These are phyloP conservation scores for Nibea coibor DNA, from an alignment of 2,113 vertebrate genomes.

Conservation along the genomic window DNA sequence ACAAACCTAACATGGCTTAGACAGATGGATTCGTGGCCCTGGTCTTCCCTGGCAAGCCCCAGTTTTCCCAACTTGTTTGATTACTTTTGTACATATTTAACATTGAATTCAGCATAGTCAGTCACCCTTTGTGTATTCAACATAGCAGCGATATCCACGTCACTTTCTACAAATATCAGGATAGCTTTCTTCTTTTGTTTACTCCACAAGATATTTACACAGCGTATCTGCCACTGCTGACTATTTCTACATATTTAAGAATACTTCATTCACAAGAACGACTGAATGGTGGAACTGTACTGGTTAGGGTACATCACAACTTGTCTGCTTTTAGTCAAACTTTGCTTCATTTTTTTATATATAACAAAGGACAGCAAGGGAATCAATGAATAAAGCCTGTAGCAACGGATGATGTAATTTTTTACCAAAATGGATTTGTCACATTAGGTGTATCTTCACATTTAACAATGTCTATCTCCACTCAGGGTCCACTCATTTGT, in stretches of 20 bases:
- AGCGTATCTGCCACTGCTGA: constrained; percentile 36
- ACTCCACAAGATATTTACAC: constrained; percentile 61
- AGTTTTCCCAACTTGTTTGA: constrained; percentile 6
- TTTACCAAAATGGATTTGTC: not conserved
- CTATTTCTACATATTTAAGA: constrained; percentile 33
- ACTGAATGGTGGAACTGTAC: constrained; percentile 19
- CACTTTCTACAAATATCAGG: constrained; percentile 47
- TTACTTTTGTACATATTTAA: constrained; percentile 36
- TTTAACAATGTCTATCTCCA: not conserved
- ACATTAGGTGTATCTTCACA: not conserved
- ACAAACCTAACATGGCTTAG: not conserved
- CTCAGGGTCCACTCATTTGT: not conserved
- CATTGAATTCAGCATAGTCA: constrained; percentile 46
- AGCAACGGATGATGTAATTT: constrained; percentile 29
- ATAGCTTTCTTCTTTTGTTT: constrained; percentile 50
- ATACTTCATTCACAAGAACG: constrained; percentile 44
- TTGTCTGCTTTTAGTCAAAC: not conserved
- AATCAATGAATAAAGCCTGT: not conserved
- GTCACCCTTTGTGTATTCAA: constrained; percentile 38
- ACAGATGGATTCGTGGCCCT: constrained; percentile 19
- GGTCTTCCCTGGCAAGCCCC: constrained; percentile 14
- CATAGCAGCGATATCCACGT: constrained; percentile 56
- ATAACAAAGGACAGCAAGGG: not conserved
- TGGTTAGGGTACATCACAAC: constrained; percentile 3
- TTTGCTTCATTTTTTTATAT: not conserved